A percentile compares a stretch with the other conserved stretches of the same genome.
Evolutionary conservation across 2,797 vertebrate species (phyloP).

Genomic region (Coregonus suidteri): DNA sequence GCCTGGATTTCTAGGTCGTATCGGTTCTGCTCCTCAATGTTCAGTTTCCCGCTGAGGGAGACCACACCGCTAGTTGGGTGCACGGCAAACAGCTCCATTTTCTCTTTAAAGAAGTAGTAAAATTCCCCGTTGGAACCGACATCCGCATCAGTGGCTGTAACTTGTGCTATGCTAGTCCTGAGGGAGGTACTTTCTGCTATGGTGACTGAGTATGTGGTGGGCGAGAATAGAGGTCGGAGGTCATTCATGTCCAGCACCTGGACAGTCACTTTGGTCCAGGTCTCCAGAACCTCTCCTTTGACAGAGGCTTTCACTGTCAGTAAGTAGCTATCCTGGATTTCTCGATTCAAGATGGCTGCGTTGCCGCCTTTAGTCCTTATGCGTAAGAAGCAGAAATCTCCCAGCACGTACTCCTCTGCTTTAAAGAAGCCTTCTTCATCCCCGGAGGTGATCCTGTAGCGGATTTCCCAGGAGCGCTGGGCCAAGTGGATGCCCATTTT

Average conservation of each 20-base stretch:
- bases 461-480: slow-evolving; percentile 92
- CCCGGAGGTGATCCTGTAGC: slow-evolving; percentile 92
- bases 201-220: slow-evolving; percentile 95
- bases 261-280: slow-evolving; percentile 94
- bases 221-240: slow-evolving; percentile 94
- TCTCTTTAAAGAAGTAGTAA: slow-evolving; percentile 97
- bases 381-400: slow-evolving; percentile 96
- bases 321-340: slow-evolving; percentile 96
- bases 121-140: slow-evolving; percentile 98
- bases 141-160: slow-evolving; percentile 96
- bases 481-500: slow-evolving; percentile 91
- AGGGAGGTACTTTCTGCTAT: slow-evolving; percentile 93
- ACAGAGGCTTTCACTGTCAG: slow-evolving; percentile 93
- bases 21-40: slow-evolving; percentile 85
- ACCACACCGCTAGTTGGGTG: slow-evolving; percentile 97
- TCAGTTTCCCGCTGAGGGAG: slow-evolving; percentile 89
- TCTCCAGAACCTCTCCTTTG: slow-evolving; percentile 89
- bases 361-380: slow-evolving; percentile 98
- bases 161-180: slow-evolving; percentile 96
- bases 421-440: slow-evolving; percentile 98
- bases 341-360: slow-evolving; percentile 94
- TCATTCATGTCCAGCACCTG: slow-evolving; percentile 99
- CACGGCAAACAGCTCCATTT: slow-evolving; percentile 92
- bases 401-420: slow-evolving; percentile 92
- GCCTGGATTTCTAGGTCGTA: slow-evolving; percentile 94